phyloP scores from a whole-genome alignment of 2,888 invertebrate species.

The Ellobium chinense region DNA sequence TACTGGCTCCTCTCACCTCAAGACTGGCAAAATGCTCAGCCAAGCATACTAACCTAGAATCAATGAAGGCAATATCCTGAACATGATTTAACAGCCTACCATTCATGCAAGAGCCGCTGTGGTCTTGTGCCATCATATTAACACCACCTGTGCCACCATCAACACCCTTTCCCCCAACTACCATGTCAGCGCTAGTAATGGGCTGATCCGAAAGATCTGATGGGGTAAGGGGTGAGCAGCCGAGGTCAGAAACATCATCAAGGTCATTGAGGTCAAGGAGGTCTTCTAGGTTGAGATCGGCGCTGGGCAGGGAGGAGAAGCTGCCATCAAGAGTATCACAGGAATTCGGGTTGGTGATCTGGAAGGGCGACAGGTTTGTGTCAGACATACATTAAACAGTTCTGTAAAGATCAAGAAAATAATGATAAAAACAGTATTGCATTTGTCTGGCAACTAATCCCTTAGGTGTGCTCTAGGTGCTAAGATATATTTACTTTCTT shows the following conservation, averaged over 20 bases:
- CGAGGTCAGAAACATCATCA: constrained; percentile 62
- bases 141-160: not conserved
- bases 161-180: not conserved
- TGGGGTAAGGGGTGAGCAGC: constrained; percentile 39
- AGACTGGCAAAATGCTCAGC: too few relatives aligned
- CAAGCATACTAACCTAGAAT: too few relatives aligned
- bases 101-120: not conserved
- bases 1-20: too few relatives aligned
- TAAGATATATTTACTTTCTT: too few relatives aligned
- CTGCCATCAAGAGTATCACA: constrained; percentile 60
- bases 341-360: constrained; percentile 48
- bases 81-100: not conserved
- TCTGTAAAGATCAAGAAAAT: too few relatives aligned
- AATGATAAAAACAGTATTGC: too few relatives aligned
- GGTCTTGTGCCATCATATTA: not conserved
- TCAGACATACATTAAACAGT: too few relatives aligned
- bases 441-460: too few relatives aligned
- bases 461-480: too few relatives aligned
- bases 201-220: constrained; percentile 26
- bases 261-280: constrained; percentile 72
- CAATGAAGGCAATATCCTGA: too few relatives aligned
- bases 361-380: too few relatives aligned
- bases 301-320: constrained; percentile 61
- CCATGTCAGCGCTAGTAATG: constrained; percentile 2
- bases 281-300: constrained; percentile 73